These are phyloP conservation scores for Cololabis saira DNA, from an alignment of 2,113 vertebrate genomes.

Conservation along the genomic window DNA sequence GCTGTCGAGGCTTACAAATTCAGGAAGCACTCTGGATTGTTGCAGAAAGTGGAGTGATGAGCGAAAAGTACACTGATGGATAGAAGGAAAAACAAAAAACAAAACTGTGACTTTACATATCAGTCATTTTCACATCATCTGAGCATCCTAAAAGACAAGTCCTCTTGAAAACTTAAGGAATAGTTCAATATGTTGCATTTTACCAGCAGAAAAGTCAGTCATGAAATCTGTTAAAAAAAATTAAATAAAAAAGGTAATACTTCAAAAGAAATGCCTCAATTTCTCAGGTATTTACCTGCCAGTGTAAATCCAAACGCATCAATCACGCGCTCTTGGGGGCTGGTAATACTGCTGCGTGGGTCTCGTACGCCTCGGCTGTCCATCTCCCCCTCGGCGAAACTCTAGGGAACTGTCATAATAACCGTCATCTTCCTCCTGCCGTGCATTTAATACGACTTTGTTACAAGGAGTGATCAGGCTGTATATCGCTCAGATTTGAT, in stretches of 20 bases:
- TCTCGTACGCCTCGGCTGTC: conserved; percentile 90
- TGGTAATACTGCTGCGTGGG: conserved; percentile 99
- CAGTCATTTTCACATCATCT: not conserved
- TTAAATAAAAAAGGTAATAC: not conserved
- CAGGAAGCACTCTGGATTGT: conserved; percentile 73
- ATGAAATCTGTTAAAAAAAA: too few species aligned
- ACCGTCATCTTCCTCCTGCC: conserved; percentile 90
- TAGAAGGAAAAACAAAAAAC: conserved; percentile 3
- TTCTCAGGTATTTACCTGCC: conserved; percentile 41
- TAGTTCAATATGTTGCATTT: too few species aligned
- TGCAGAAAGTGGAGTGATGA: conserved; percentile 45
- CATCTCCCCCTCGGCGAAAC: conserved; percentile 94
- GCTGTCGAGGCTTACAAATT: conserved; percentile 43
- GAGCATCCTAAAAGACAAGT: not conserved
- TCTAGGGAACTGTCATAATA: conserved; percentile 93
- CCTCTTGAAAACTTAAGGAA: too few species aligned
- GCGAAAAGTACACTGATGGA: conserved; percentile 34
- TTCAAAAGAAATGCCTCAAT: conserved; percentile 3
- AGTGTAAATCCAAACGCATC: conserved; percentile 62
- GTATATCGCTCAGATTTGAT: conserved; percentile 43
- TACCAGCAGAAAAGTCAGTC: too few species aligned
- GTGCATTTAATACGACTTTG: conserved; percentile 67
- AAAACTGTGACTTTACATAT: not conserved
- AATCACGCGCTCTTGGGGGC: conserved; percentile 94
- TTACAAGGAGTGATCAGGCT: conserved; percentile 48